Evolutionary conservation across 2,888 invertebrate species (phyloP), one percentile per base, ranked within the genome.

Genomic region (Scaptomyza parva): DNA sequence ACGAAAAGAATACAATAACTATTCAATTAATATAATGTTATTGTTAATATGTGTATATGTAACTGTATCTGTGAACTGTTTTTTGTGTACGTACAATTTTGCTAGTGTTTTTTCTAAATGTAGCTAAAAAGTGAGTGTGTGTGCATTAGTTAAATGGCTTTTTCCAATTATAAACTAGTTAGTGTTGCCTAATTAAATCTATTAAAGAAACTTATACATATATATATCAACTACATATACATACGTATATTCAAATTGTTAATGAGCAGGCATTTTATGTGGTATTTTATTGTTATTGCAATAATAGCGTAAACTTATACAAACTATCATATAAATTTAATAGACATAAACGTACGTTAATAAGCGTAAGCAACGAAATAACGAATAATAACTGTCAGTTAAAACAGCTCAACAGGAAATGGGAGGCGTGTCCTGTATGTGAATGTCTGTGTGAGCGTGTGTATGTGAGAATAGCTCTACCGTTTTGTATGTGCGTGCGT

Each of bases 131-230:
- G 30, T 80, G 64, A 62, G 39, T 68, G 75, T 75, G 75, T 75
- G 64, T 71, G 64, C 47, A 53, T 52, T 74, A 51, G 30, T 51
- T 74, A 50, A 71, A 72, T 48, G 62, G 28, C 47, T 64, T 74
- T 64, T 64, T 71, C 37, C 44, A 61, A 61, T 74, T 63, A 52
- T 63, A 71, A 65, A 54, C 66, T 80, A 86, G 86, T 78, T 83
- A 83, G 82, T 65, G 66, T 67, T 55, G 55, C 63, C 59, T 80
- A 72, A 75, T 61, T 48, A 85, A 75, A 74, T 71, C 67, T 80
- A 55, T 61, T 41, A 41, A 11, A 55, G 14, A 39, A 24, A 50
- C 53, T 61, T 50, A 59, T 35, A 67, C 50, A 41, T 26, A 26
- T 26, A 4, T 26, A 18, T 14, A 47, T 30, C 12, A 28, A 57